phyloP scores from a whole-genome alignment of 53 echinoderm and acorn worm genomes.

The Henricia sp. region DNA sequence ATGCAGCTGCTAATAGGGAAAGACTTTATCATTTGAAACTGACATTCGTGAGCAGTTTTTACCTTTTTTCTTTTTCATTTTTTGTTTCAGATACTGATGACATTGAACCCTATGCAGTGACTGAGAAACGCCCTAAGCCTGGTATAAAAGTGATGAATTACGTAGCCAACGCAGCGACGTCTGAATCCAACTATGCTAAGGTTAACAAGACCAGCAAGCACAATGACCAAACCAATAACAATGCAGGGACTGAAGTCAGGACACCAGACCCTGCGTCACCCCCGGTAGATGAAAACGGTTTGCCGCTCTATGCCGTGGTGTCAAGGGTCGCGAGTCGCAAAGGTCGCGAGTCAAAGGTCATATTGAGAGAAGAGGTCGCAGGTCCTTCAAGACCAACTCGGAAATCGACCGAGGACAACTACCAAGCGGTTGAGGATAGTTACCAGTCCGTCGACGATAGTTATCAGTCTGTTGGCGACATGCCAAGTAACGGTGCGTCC shows the following conservation, averaged over 20 bases:
- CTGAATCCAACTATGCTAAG: conserved; percentile 71
- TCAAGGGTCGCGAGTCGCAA: conserved; percentile 29
- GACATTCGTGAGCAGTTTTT: too few relatives aligned
- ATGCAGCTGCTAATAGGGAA: too few relatives aligned
- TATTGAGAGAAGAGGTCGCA: conserved; percentile 8
- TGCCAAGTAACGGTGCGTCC: neutral
- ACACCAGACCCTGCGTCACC: neutral
- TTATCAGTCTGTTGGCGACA: conserved; percentile 70
- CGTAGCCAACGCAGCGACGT: conserved; percentile 7
- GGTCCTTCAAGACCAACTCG: neutral
- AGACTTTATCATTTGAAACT: too few relatives aligned
- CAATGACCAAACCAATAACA: conserved; percentile 28
- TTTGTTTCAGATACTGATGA: conserved; percentile 43
- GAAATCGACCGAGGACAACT: conserved; percentile 17
- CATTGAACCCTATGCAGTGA: conserved; percentile 81
- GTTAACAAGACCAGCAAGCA: conserved; percentile 66
- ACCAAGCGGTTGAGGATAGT: neutral
- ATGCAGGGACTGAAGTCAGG: conserved; percentile 34
- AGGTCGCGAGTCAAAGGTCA: conserved; percentile 29
- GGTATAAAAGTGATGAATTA: neutral
- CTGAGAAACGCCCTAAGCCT: conserved; percentile 31
- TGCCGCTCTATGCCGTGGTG: conserved; percentile 46
- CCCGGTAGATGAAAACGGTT: neutral
- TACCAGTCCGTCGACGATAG: conserved; percentile 4
- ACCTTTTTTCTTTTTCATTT: too few relatives aligned